These are phyloP conservation scores for Hypsopygia costalis DNA, from an alignment of 2,888 invertebrate species.

Conservation along the genomic window DNA sequence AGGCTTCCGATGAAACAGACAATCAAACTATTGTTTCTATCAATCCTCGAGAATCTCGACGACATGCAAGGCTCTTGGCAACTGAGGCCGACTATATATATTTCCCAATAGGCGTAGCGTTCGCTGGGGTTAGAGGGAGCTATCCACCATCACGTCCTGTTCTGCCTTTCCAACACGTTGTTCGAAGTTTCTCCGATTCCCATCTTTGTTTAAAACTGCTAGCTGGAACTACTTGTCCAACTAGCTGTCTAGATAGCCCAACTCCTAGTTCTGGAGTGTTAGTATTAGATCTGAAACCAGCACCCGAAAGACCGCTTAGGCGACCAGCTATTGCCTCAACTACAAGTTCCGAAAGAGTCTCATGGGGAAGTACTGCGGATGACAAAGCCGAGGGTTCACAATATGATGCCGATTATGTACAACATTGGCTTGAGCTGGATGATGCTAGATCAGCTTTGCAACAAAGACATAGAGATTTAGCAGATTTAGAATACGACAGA, in stretches of 20 bases:
- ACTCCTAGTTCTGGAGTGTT: slow-evolving; percentile 83
- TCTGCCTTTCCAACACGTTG: slow-evolving; percentile 86
- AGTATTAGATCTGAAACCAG: slow-evolving; percentile 80
- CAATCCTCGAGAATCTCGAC: slow-evolving; percentile 68
- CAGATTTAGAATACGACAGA: slow-evolving; percentile 87
- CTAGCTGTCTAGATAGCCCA: slow-evolving; percentile 78
- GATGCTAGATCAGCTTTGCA: slow-evolving; percentile 85
- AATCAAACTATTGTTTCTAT: slow-evolving; percentile 78
- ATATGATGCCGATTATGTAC: slow-evolving; percentile 87
- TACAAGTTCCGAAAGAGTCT: slow-evolving; percentile 71
- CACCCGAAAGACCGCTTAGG: slow-evolving; percentile 79
- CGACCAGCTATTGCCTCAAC: slow-evolving; percentile 78
- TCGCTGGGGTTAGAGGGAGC: slow-evolving; percentile 84
- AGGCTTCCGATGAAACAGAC: slow-evolving; percentile 87
- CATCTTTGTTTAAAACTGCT: slow-evolving; percentile 86
- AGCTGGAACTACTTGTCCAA: slow-evolving; percentile 78
- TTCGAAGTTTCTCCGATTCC: slow-evolving; percentile 87
- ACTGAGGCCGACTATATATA: slow-evolving; percentile 84
- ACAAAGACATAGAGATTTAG: slow-evolving; percentile 84
- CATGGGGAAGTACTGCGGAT: slow-evolving; percentile 82
- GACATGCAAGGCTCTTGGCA: slow-evolving; percentile 78
- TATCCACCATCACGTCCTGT: slow-evolving; percentile 86
- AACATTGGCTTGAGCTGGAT: slow-evolving; percentile 87
- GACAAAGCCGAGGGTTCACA: slow-evolving; percentile 80
- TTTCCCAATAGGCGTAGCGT: slow-evolving; percentile 83